Evolutionary conservation across 2,113 vertebrate species (phyloP), one percentile per base, ranked within the genome.

Genomic region (Aythya baeri): DNA sequence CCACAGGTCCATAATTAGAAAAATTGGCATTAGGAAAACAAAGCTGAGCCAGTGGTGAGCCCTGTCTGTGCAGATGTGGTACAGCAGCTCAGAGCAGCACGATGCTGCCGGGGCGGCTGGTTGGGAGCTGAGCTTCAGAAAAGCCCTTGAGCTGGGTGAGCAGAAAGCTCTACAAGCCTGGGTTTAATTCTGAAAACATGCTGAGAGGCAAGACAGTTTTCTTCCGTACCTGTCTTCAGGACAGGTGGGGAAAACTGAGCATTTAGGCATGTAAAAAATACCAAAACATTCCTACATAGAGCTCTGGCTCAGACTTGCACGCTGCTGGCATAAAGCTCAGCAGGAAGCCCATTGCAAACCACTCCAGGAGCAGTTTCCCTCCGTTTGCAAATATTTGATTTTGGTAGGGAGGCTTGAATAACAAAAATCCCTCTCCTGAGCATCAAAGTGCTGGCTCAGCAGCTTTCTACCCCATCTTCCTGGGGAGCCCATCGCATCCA

Each of bases 351-450:
- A 67, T 71, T 23, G 46, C 18, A 87, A 84, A 91, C 43, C 63
- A 72, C 57, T 52, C 38, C 38, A 44, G 68, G 32, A 89, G 62
- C 63, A 62, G 73, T 68, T 93, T 73, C 31, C 36, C 52, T 88
- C 50, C 26, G 31, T 41, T 83, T 61, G 67, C 89, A 93, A 94
- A 79, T 91, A 93, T 65, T 91, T 91, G 31, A 84, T 82, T 91
- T 72, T 75, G 38, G 8, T 58, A 44, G n/a, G 21, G 63, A 91
- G 26, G 54, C 22, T 89, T 77, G 59, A 81, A 70, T 72, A 87
- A 61, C 3, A 2, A 66, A 79, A 87, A 44, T 92, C 34, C 58
- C 58, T 50, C 81, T 79, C 50, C 77, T 6, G 6, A 34, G 41
- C n/a, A 85, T 71, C 43, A 58, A 81, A 91, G 17, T 66, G 62